phyloP scores from a whole-genome alignment of 2,113 vertebrate genomes.

The Oreochromis niloticus region DNA sequence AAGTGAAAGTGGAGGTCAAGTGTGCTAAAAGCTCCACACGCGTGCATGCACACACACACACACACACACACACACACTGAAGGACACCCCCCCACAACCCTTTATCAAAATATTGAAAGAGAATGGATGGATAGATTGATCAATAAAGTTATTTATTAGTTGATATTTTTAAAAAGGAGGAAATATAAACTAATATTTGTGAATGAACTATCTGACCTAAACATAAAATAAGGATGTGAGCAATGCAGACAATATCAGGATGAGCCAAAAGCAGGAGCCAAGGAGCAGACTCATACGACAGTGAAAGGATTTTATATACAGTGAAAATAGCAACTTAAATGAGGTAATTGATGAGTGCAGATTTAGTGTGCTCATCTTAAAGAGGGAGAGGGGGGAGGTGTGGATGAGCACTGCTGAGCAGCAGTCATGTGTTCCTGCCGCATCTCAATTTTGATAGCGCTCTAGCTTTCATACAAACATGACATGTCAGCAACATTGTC shows the following conservation, averaged over 20 bases:
- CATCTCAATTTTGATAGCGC: fast-evolving
- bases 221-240: neutral
- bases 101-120: no score
- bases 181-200: neutral
- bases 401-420: neutral
- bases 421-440: neutral
- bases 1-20: neutral
- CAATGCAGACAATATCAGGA: neutral
- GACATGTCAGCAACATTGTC: neutral
- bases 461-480: neutral
- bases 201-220: neutral
- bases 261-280: neutral
- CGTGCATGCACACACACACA: no score
- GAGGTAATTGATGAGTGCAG: neutral
- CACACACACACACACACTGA: no score
- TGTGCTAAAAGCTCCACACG: neutral
- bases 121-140: neutral
- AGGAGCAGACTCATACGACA: neutral
- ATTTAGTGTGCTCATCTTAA: neutral
- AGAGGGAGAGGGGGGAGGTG: neutral
- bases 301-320: neutral
- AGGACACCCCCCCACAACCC: neutral
- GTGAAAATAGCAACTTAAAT: neutral
- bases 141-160: neutral
- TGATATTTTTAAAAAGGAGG: neutral